Conservation (phyloP, 2,113 vertebrate genomes). For the Muntiacus muntjak region DNA sequence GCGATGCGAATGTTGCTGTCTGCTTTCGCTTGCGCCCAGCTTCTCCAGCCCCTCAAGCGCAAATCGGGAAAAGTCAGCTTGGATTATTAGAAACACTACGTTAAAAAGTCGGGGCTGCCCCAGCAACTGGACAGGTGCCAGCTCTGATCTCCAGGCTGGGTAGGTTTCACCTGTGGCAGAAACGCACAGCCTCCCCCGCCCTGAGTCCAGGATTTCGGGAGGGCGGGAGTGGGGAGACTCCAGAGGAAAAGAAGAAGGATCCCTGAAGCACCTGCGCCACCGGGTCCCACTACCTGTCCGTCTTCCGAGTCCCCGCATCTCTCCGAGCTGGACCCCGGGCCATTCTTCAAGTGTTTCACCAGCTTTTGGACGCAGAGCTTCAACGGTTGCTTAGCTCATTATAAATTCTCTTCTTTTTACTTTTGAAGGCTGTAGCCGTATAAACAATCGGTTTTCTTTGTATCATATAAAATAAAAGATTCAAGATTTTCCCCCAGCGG, state of each 20-base stretch:
- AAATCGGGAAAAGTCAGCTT: background rate
- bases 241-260: background rate
- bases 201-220: background rate
- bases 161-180: background rate
- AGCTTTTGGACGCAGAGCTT: background rate
- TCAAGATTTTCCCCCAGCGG: background rate
- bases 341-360: background rate
- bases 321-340: background rate
- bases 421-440: background rate
- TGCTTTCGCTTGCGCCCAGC: background rate
- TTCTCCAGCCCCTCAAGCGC: background rate
- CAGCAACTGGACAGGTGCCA: background rate
- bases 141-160: background rate
- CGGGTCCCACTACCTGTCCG: background rate
- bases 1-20: background rate
- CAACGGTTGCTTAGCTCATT: background rate
- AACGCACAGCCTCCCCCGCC: background rate
- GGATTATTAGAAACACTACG: background rate
- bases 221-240: background rate
- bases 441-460: background rate
- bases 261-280: rapidly evolving
- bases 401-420: background rate
- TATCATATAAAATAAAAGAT: background rate
- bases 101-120: background rate
- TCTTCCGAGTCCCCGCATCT: background rate